Conservation (phyloP, 2,113 vertebrate genomes). For the Noturus placidus region DNA sequence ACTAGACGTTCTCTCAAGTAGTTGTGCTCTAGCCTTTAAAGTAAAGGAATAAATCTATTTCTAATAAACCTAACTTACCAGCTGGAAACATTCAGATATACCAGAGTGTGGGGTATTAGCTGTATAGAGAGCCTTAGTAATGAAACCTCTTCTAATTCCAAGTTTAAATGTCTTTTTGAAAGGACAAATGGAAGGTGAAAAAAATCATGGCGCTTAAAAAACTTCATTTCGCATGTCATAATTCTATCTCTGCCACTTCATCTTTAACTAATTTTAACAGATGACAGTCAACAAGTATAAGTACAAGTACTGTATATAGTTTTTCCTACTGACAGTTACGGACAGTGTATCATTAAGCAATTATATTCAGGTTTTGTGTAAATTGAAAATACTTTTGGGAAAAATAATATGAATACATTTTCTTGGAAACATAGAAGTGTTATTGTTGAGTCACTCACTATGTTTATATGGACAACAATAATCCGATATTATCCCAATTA, state of each 20-base stretch:
- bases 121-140: constrained; percentile 10
- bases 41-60: not conserved
- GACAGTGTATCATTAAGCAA: not conserved
- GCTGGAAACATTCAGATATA: constrained; percentile 19
- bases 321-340: not conserved
- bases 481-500: too few species aligned
- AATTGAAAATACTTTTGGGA: not conserved
- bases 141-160: constrained; percentile 13
- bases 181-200: not conserved
- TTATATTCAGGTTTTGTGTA: not conserved
- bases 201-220: not conserved
- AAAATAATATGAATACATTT: not conserved
- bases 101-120: constrained; percentile 21
- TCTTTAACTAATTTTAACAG: not conserved
- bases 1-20: not conserved
- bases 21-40: not conserved
- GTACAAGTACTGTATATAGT: not conserved
- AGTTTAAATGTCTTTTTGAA: constrained; percentile 22
- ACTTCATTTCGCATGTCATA: not conserved
- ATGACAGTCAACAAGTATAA: not conserved
- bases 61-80: constrained; percentile 15
- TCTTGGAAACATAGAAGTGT: not conserved
- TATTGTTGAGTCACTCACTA: not conserved
- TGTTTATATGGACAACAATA: too few species aligned
- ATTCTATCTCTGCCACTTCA: not conserved